Percentiles rank a stretch among this genome's conserved stretches.
Evolutionary conservation across 2,888 invertebrate genomes (phyloP).

Genomic region (Morpho deidamia): DNA sequence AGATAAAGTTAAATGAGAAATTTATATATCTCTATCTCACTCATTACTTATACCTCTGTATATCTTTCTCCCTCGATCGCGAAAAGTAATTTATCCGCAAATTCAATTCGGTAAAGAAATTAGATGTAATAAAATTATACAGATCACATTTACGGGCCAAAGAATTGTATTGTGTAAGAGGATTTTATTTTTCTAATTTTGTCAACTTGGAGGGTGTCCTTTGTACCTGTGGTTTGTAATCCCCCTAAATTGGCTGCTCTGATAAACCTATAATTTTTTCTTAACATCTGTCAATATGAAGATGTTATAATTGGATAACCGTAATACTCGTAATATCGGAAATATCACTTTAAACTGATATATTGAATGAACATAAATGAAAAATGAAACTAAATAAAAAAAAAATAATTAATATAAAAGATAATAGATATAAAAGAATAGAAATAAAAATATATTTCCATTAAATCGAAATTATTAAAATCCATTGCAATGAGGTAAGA

Average conservation of each 20-base stretch:
- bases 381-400: too few species aligned
- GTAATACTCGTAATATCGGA: too few species aligned
- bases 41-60: slow-evolving; percentile 18
- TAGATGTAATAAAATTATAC: slow-evolving; percentile 73
- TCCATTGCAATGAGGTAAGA: too few species aligned
- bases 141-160: slow-evolving; percentile 41
- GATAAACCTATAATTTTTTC: slow-evolving; percentile 11
- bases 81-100: slow-evolving; percentile 48
- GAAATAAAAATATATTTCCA: too few species aligned
- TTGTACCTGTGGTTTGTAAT: slow-evolving; percentile 47
- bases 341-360: neutral
- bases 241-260: slow-evolving; percentile 33
- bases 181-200: slow-evolving; percentile 45
- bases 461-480: too few species aligned
- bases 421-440: too few species aligned
- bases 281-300: slow-evolving; percentile 24
- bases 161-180: slow-evolving; percentile 44
- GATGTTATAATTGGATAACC: neutral
- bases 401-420: too few species aligned
- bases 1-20: slow-evolving; percentile 49
- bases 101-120: slow-evolving; percentile 55
- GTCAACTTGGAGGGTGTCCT: slow-evolving; percentile 36
- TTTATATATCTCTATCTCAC: slow-evolving; percentile 38
- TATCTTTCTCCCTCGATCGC: slow-evolving; percentile 28
- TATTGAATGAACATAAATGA: too few species aligned